These are phyloP conservation scores for Nettapus auritus DNA, from an alignment of 2,113 vertebrate genomes.

Conservation along the genomic window DNA sequence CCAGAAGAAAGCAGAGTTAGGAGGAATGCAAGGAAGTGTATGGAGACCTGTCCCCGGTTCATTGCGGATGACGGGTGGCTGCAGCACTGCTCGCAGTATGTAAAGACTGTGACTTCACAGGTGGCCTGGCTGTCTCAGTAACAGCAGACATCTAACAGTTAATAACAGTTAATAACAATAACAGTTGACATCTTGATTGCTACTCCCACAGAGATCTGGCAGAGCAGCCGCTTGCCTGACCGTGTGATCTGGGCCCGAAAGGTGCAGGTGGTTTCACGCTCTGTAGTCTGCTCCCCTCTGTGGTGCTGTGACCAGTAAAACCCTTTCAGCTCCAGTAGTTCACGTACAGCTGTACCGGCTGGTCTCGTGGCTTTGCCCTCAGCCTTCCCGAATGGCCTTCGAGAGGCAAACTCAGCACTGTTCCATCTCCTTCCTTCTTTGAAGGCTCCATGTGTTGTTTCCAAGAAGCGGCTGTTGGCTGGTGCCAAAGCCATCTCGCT, in stretches of 20 bases:
- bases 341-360: not conserved
- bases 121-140: not conserved
- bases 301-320: fast-evolving
- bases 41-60: not conserved
- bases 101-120: not conserved
- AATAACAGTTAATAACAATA: no score
- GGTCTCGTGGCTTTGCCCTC: not conserved
- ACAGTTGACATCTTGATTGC: not conserved
- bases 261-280: not conserved
- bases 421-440: fast-evolving
- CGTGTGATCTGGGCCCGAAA: not conserved
- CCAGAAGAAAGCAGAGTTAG: not conserved
- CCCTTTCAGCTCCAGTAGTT: not conserved
- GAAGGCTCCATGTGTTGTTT: not conserved
- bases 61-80: not conserved
- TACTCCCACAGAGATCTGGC: not conserved
- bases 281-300: not conserved
- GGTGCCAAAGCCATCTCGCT: not conserved
- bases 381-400: not conserved
- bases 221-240: not conserved
- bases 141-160: no score
- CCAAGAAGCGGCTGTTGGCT: not conserved
- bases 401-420: not conserved
- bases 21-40: not conserved
- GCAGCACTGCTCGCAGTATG: not conserved